Evolutionary conservation across 1,140 invertebrate genomes (phyloP), one percentile per base, ranked within the genome.

Genomic region (Tyrophagus putrescentiae): DNA sequence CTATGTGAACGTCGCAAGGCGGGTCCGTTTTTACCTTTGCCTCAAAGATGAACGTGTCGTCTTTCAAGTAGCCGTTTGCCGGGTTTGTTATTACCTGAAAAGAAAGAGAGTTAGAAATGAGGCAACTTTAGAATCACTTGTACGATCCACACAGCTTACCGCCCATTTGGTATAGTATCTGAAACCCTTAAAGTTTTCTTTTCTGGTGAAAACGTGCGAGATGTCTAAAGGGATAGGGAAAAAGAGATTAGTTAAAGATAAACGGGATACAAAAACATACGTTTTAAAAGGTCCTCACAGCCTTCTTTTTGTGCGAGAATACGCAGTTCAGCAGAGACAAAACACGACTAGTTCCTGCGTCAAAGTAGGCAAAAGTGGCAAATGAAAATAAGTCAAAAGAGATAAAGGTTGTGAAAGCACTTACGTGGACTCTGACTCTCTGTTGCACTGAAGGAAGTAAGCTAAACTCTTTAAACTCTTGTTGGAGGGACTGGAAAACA

Each of bases 181-280:
- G 76, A 91, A 98, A 56, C 85, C 94, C 94, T 88, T 98, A 73
- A 98, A 93, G 76, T 98, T 96, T 75, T 98, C 94, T 78, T 97
- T 96, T 70, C 82, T 85, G 72, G 79, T 84, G 74, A 85, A 86
- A 16, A 86, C 73, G 73, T 87, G 81, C 68, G 83, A 80, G 65
- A 86, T 87, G 76, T 83, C 82, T 84, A n/a, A n/a, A 72, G 57
- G 76, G 72, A 67, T 32, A 65, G 31, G 33, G 60, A 16, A 25
- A 63, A 44, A 52, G 33, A 28, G 32, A 62, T 23, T 13, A 58
- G 36, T 34, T n/a, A n/a, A n/a, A n/a, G n/a, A n/a, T n/a, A n/a
- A n/a, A n/a, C n/a, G n/a, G n/a, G n/a, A n/a, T n/a, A n/a, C 60
- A 5, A 23, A 31, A 50, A 76, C 76, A 78, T 74, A 84, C 82